Evolutionary conservation across 2,797 vertebrate genomes (phyloP), one percentile per base, ranked within the genome.

Genomic region (Oreortyx pictus): DNA sequence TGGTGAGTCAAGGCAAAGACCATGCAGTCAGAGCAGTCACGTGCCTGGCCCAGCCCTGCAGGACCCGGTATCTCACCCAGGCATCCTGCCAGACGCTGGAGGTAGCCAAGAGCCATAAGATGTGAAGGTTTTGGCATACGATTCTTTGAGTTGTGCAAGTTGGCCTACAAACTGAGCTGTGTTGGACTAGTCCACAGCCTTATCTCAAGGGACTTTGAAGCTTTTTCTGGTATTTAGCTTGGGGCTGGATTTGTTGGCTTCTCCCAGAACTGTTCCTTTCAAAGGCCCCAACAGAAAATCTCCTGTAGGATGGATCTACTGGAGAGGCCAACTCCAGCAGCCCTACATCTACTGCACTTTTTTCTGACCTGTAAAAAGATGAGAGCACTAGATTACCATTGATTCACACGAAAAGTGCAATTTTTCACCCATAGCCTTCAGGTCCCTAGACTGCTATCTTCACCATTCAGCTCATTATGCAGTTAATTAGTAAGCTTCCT

Each of bases 401-500:
- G 65, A 61, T 23, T 74, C 72, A 57, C 23, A 74, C 11, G n/a
- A 5, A n/a, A 16, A 52, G 49, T 74, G 7, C 31, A 72, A 56
- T 1, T 22, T 64, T 37, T 75, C 62, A 68, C 66, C 65, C 61
- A 71, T 13, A 80, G 86, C 50, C 50, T 67, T 72, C 11, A 3
- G 64, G 47, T 64, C 57, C 64, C 68, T 44, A 8, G 37, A 80
- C 52, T 1, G 1, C 62, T 43, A 54, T 59, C 67, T 66, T 70
- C 67, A 67, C 33, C 14, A 3, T 37, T 60, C 23, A 82, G 79
- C 61, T 93, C 89, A 52, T 85, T 74, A 82, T n/a, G 35, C 44
- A 77, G 64, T 49, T 91, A 88, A 92, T 91, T 77, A 90, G 68
- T 52, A 76, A 92, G 33, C 81, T 41, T 22, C 27, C 78, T 76